A percentile compares a stretch with the other conserved stretches of the same genome.
Conservation (phyloP, 2,797 vertebrate genomes). For the Sphenopsis melanotis region DNA sequence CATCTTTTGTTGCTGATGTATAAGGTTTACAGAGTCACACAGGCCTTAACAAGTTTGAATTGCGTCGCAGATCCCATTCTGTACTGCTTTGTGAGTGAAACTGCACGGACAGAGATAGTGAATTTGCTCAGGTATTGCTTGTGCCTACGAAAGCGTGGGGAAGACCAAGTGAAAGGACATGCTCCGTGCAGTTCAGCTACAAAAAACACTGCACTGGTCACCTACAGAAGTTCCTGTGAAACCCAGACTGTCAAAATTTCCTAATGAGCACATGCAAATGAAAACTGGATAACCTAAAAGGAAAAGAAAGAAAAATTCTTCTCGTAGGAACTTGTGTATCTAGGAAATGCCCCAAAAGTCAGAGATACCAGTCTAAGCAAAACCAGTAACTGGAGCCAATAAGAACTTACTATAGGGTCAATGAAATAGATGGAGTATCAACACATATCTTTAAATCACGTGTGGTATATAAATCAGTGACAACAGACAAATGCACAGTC, state of each 20-base stretch:
- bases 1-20: not conserved
- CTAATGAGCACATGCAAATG: not conserved
- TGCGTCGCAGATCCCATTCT: constrained; percentile 86
- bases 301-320: not conserved
- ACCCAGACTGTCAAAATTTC: not conserved
- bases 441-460: not conserved
- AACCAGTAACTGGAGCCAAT: not conserved
- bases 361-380: not conserved
- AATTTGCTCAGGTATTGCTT: constrained; percentile 59
- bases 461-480: not conserved
- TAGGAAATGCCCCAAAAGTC: not conserved
- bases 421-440: not conserved
- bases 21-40: constrained; percentile 78
- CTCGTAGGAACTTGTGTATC: not conserved
- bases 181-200: not conserved
- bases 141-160: not conserved
- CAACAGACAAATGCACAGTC: not conserved
- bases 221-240: constrained; percentile 5
- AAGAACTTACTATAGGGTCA: not conserved
- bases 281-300: not conserved
- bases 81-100: constrained; percentile 87
- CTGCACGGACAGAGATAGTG: constrained; percentile 71
- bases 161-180: not conserved
- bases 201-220: not conserved
- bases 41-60: constrained; percentile 82